These are phyloP conservation scores for Drosophila athabasca DNA, from an alignment of 1,140 invertebrate genomes.

Conservation along the genomic window DNA sequence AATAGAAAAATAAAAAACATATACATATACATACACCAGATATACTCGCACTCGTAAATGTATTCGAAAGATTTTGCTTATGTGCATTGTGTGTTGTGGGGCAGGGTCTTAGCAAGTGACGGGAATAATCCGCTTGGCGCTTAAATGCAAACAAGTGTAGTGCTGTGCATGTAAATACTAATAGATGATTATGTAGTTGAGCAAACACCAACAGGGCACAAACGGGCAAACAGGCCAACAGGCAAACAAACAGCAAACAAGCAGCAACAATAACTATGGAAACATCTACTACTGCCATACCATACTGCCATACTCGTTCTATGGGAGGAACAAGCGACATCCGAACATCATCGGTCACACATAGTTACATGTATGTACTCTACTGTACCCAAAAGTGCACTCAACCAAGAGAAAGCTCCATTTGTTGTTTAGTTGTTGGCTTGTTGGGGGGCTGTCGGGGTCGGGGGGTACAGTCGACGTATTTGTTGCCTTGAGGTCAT, in stretches of 20 bases:
- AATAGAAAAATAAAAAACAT: slow-evolving; percentile 4
- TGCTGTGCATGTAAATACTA: slow-evolving; percentile 81
- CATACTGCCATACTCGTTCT: too few species aligned
- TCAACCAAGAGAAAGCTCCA: slow-evolving; percentile 71
- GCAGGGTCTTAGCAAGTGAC: slow-evolving; percentile 25
- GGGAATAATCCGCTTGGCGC: slow-evolving; percentile 74
- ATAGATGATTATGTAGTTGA: slow-evolving; percentile 81
- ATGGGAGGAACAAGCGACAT: slow-evolving; percentile 15
- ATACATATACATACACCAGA: not conserved
- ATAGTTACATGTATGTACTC: slow-evolving; percentile 62
- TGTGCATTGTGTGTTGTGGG: slow-evolving; percentile 2
- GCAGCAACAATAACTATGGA: slow-evolving; percentile 27
- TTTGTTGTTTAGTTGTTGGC: slow-evolving; percentile 68
- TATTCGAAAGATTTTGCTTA: slow-evolving; percentile 15
- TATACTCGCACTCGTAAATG: not conserved
- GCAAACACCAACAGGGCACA: slow-evolving; percentile 66
- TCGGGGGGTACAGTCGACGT: not conserved
- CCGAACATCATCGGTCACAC: slow-evolving; percentile 64
- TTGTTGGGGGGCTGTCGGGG: slow-evolving; percentile 37
- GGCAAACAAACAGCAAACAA: slow-evolving; percentile 28
- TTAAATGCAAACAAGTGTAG: slow-evolving; percentile 81
- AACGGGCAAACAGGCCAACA: slow-evolving; percentile 48
- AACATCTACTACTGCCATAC: not conserved
- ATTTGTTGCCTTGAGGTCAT: slow-evolving; percentile 77
- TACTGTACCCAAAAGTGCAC: slow-evolving; percentile 69